phyloP scores from a whole-genome alignment of 2,888 invertebrate species.

The Drosophila neotestacea region DNA sequence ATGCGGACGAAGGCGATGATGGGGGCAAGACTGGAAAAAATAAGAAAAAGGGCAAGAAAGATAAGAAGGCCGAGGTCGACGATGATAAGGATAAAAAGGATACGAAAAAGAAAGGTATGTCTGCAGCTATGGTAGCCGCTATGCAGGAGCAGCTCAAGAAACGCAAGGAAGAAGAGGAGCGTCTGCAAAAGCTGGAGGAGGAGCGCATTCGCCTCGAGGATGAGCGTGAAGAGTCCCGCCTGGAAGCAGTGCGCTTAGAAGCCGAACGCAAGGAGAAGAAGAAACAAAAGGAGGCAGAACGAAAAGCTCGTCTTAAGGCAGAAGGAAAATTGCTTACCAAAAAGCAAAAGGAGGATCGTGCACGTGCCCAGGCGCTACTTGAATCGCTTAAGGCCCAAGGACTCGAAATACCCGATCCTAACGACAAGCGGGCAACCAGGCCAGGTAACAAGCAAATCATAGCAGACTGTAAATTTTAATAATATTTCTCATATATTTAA shows the following conservation, averaged over 20 bases:
- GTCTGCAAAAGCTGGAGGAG: slow-evolving; percentile 90
- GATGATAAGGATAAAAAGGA: slow-evolving; percentile 87
- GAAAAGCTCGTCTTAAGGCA: slow-evolving; percentile 96
- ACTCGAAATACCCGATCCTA: slow-evolving; percentile 91
- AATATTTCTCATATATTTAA: not conserved
- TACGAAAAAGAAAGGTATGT: slow-evolving; percentile 89
- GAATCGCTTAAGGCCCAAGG: slow-evolving; percentile 96
- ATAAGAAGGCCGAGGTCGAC: slow-evolving; percentile 84
- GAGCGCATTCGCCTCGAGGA: slow-evolving; percentile 91
- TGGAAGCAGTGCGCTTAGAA: slow-evolving; percentile 92
- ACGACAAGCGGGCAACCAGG: slow-evolving; percentile 87
- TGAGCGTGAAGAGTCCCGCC: slow-evolving; percentile 89
- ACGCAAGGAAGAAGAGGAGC: slow-evolving; percentile 95
- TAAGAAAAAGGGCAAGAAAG: slow-evolving; percentile 85
- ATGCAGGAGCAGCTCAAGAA: slow-evolving; percentile 97
- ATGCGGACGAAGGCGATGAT: slow-evolving; percentile 76
- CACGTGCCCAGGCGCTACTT: slow-evolving; percentile 94
- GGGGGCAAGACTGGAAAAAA: slow-evolving; percentile 82
- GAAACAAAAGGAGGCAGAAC: slow-evolving; percentile 96
- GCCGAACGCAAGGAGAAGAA: slow-evolving; percentile 95
- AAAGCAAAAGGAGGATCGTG: slow-evolving; percentile 96
- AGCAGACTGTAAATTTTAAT: not conserved
- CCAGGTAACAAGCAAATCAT: slow-evolving; percentile 77
- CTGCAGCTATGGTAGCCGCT: slow-evolving; percentile 94
- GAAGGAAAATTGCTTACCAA: slow-evolving; percentile 97